Conservation (phyloP, 2,888 invertebrate species). For the Blomia tropicalis region DNA sequence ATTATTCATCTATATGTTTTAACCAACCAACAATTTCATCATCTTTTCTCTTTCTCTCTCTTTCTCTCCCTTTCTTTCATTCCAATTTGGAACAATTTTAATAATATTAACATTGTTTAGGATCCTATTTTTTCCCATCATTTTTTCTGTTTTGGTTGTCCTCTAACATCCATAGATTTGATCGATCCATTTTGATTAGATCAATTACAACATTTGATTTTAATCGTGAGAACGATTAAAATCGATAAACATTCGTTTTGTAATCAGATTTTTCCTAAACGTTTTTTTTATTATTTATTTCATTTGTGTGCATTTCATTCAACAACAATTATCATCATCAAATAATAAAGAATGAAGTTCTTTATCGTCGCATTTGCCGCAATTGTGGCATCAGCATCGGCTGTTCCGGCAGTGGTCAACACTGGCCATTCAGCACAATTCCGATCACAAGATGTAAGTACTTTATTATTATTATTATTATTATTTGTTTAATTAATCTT, state of each 20-base stretch:
- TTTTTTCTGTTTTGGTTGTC: not conserved
- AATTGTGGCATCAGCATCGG: not conserved
- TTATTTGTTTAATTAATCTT: not conserved
- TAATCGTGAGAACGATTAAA: not conserved
- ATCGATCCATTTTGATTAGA: not conserved
- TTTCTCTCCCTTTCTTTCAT: not conserved
- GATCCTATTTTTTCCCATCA: not conserved
- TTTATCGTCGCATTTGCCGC: not conserved
- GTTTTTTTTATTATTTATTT: not conserved
- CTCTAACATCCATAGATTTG: too few relatives aligned
- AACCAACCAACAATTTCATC: too few relatives aligned
- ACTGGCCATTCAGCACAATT: conserved; percentile 30
- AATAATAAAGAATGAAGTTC: not conserved
- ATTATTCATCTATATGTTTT: too few relatives aligned
- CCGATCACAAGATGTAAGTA: conserved; percentile 31
- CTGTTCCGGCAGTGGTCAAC: conserved; percentile 25
- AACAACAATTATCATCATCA: not conserved
- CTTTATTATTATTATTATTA: not conserved
- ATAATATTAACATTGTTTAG: not conserved
- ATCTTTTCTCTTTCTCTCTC: not conserved
- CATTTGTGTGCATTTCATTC: not conserved
- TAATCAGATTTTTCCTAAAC: not conserved
- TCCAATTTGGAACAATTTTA: not conserved
- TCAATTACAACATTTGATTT: not conserved
- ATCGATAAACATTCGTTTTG: not conserved